Evolutionary conservation across 2,888 invertebrate species (phyloP).

Genomic region (Melanotus villosus): DNA sequence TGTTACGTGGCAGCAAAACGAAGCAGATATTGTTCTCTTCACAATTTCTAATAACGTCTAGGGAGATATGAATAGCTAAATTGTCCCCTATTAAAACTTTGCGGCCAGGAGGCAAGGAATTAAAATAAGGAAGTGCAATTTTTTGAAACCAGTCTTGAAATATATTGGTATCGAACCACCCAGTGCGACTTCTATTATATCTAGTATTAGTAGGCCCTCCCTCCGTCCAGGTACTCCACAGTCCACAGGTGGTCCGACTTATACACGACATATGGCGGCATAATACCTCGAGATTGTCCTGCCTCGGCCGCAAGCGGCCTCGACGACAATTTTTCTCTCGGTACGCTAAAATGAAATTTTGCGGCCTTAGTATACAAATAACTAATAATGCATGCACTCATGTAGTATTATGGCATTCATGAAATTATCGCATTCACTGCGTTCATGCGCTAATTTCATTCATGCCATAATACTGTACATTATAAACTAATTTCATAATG

Average conservation of each 20-base stretch:
- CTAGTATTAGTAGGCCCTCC: neutral
- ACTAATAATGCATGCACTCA: too few species aligned
- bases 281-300: too few species aligned
- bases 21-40: slow-evolving; percentile 39
- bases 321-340: too few species aligned
- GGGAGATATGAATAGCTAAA: slow-evolving; percentile 24
- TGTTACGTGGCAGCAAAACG: slow-evolving; percentile 37
- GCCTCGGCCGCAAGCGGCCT: too few species aligned
- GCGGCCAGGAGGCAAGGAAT: neutral
- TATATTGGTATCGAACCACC: slow-evolving; percentile 4
- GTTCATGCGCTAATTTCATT: too few species aligned
- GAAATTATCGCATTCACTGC: too few species aligned
- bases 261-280: neutral
- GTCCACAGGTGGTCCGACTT: neutral
- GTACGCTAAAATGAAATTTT: too few species aligned
- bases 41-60: slow-evolving; percentile 31
- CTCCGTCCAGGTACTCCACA: neutral
- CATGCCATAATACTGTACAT: too few species aligned
- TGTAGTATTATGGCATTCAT: too few species aligned
- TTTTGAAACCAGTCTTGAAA: neutral
- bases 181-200: neutral
- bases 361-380: too few species aligned
- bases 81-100: slow-evolving; percentile 1
- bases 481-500: too few species aligned
- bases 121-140: neutral